Evolutionary conservation across 2,113 vertebrate species (phyloP), one percentile per base, ranked within the genome.

Genomic region (Nothobranchius furzeri): DNA sequence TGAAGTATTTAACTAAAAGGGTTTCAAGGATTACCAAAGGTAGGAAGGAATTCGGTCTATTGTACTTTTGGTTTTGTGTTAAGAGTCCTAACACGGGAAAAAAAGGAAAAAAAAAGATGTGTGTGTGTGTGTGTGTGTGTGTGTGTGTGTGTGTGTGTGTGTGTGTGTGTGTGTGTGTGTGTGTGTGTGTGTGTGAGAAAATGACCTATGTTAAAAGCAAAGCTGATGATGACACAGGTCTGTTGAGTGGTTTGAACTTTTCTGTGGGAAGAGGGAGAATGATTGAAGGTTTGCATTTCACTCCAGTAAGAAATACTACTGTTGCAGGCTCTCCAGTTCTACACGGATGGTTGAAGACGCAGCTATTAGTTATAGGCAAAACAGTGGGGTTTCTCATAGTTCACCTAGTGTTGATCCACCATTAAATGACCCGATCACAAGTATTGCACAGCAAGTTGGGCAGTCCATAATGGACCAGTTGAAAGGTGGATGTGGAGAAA

Each of bases 391-490:
- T 9, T 11, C 9, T 15, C n/a, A 51, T n/a, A 24, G 17, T 51
- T 24, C 49, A 51, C n/a, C 10, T 51, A 51, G 9, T 51, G 17
- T n/a, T 51, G 49, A 51, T 9, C 49, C 49, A 51, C 49, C 49
- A 51, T 51, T 51, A 51, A 51, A 12, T 51, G 49, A 51, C 49
- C 17, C 24, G 17, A 51, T 51, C 3, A 20, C n/a, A 51, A 51
- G 49, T n/a, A 51, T 51, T 51, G 49, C 49, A 51, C 49, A 51
- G 9, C 49, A 51, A 51, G 17, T 51, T 51, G 49, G 49, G 20
- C 49, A 51, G n/a, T 20, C 49, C 6, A 51, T 51, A 51, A 51
- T 51, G 49, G 17, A 51, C 7, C 49, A 9, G 17, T 11, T 51
- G 1, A 51, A 51, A n/a, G 17, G 49, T 51, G 17, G 20, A 24